Conservation (phyloP, 1,140 invertebrate species). For the Delia radicum region DNA sequence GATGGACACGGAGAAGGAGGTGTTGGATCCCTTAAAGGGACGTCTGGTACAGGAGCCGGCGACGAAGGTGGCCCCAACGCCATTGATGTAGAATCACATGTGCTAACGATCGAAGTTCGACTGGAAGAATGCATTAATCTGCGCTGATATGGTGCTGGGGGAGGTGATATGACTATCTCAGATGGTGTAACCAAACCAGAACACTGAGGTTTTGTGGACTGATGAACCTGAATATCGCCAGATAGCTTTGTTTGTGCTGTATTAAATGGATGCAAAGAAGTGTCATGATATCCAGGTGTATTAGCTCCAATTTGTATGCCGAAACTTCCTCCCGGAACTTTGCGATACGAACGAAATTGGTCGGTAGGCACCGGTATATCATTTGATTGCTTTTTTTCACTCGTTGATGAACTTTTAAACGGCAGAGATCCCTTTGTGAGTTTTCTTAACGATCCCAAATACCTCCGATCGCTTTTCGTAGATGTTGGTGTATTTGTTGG, state of each 20-base stretch:
- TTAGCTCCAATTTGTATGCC: constrained; percentile 54
- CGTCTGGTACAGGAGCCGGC: constrained; percentile 38
- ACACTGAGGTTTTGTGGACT: not conserved
- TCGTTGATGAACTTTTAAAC: constrained; percentile 56
- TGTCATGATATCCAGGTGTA: constrained; percentile 40
- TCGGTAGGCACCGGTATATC: constrained; percentile 72
- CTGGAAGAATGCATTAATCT: not conserved
- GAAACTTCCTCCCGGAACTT: constrained; percentile 59
- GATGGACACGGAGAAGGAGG: not conserved
- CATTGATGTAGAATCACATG: constrained; percentile 7
- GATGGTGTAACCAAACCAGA: not conserved
- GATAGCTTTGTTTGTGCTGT: not conserved
- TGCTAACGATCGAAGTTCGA: constrained; percentile 16
- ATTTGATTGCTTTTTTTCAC: constrained; percentile 58
- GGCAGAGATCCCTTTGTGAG: constrained; percentile 52
- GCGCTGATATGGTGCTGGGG: not conserved
- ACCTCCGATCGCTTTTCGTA: constrained; percentile 43
- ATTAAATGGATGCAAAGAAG: constrained; percentile 28
- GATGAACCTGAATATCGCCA: not conserved
- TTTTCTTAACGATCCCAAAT: constrained; percentile 69
- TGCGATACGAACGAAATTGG: constrained; percentile 73
- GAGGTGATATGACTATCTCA: not conserved
- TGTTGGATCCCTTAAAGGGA: not conserved
- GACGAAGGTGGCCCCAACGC: constrained; percentile 42
- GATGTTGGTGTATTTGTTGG: constrained; percentile 30